Evolutionary conservation across 2,797 vertebrate genomes (phyloP), one percentile per base, ranked within the genome.

Genomic region (Pelochelys cantorii): DNA sequence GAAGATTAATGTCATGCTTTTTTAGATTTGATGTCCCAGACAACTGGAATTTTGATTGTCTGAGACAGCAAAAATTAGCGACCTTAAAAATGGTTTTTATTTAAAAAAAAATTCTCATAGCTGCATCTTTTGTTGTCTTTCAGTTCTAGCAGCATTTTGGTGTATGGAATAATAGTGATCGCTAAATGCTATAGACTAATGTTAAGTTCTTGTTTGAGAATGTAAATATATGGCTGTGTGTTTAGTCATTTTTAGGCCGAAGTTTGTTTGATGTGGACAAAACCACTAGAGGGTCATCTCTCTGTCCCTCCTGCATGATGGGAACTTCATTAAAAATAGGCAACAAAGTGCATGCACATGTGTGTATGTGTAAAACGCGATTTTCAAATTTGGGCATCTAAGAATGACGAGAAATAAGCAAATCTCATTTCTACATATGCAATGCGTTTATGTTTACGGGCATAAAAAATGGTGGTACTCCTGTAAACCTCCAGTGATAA

Each of bases 1-100:
- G 97, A 97, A 98, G 98, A 98, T 98, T 98, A 98, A 98, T 98
- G 98, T 98, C 96, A 97, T 97, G 97, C 97, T 98, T 98, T 97
- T 96, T 97, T 93, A 98, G 98, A 98, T 99, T 98, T 98, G 96
- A 98, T 98, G 98, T 97, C 98, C 98, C 98, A 98, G 98, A 98
- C 98, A 92, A 98, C 96, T 96, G 97, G 97, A 98, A 98, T 98
- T 98, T 97, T 97, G 97, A 96, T 98, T 96, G 98, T 98, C 98
- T 98, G 97, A 97, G 97, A 96, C 95, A 96, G 95, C 94, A 97
- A 97, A 98, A 98, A 97, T 95, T 94, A 98, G 94, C 91, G 86
- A 95, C 88, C 89, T 97, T 97, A 97, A 97, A 97, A 97, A 96
- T 92, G 84, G 27, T 91, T 97, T 94, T 97, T 93, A 83, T 81